Percentiles rank a stretch among this genome's conserved stretches.
Conservation (phyloP, 1,140 invertebrate species). For the Eubasilissa regina region DNA sequence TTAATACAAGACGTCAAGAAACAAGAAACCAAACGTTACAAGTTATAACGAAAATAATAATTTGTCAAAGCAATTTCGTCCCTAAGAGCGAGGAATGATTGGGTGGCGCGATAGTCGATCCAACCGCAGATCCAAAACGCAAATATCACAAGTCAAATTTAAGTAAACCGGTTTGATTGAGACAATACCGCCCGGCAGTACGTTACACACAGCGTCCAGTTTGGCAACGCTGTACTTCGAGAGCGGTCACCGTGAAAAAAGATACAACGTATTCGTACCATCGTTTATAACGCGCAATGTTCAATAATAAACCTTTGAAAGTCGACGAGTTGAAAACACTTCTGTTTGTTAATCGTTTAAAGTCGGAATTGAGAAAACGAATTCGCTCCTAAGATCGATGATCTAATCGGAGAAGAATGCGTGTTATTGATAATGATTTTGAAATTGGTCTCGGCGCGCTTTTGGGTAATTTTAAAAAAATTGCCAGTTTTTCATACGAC, state of each 20-base stretch:
- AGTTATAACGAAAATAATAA: too few species aligned
- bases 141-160: constrained; percentile 6
- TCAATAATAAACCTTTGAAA: too few species aligned
- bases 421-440: too few species aligned
- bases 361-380: background rate
- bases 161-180: constrained; percentile 3
- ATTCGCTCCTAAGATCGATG: constrained; percentile 7
- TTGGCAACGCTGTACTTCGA: constrained; percentile 8
- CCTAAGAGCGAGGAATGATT: background rate
- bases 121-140: background rate
- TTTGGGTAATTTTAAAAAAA: too few species aligned
- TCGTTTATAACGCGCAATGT: background rate
- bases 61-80: too few species aligned
- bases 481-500: too few species aligned
- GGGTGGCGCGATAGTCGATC: background rate
- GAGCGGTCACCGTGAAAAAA: background rate
- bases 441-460: too few species aligned
- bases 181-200: background rate
- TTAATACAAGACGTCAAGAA: too few species aligned
- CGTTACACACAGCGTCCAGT: background rate
- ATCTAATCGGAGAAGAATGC: background rate
- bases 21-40: too few species aligned
- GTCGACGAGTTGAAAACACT: background rate
- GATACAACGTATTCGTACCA: background rate
- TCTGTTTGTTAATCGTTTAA: background rate